Conservation (phyloP, 2,797 vertebrate genomes). For the Chelon auratus region DNA sequence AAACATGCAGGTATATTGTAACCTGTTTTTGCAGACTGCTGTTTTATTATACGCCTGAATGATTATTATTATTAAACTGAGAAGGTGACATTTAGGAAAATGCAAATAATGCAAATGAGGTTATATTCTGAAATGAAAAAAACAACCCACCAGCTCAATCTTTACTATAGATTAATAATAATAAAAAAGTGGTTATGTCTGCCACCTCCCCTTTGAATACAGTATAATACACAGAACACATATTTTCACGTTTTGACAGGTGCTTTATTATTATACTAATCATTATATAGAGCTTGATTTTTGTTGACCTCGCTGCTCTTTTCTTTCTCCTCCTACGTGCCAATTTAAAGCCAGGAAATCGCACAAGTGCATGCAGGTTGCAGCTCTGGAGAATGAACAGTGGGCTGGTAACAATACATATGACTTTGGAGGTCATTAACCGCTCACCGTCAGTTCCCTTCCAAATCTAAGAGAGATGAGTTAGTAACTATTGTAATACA, state of each 20-base stretch:
- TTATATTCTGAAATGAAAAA: background rate
- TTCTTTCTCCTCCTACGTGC: background rate
- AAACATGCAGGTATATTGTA: too few species aligned
- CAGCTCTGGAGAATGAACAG: background rate
- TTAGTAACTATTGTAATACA: background rate
- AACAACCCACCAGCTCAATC: background rate
- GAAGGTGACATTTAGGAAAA: background rate
- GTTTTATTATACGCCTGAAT: too few species aligned
- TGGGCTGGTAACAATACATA: background rate
- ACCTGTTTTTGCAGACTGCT: too few species aligned
- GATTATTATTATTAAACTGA: too few species aligned
- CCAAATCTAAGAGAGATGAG: background rate
- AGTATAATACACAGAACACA: too few species aligned
- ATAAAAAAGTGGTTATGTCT: too few species aligned
- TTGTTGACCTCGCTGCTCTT: background rate
- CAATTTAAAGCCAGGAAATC: background rate
- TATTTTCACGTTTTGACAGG: too few species aligned
- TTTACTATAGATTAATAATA: too few species aligned
- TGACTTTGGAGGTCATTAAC: background rate
- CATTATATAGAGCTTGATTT: too few species aligned
- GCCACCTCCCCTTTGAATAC: too few species aligned
- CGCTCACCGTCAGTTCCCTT: background rate
- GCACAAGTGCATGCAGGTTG: background rate
- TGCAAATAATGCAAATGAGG: background rate
- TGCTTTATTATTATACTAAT: too few species aligned